Conservation (phyloP, 2,113 vertebrate genomes). For the Rissa tridactyla region DNA sequence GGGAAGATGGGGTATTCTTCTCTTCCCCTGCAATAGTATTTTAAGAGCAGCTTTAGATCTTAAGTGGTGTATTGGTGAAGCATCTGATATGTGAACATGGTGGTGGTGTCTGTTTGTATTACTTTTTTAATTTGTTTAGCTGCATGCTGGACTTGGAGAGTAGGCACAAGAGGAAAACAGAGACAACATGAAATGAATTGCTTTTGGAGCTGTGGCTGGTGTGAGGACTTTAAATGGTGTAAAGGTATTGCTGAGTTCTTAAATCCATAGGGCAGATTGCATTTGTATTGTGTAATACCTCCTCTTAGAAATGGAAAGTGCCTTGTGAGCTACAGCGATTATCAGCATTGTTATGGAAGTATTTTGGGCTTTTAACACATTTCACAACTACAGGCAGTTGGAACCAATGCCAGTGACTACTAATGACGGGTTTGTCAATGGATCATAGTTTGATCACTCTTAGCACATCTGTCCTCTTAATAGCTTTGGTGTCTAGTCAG, state of each 20-base stretch:
- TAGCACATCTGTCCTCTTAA: neutral
- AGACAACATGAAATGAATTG: neutral
- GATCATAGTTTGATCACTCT: neutral
- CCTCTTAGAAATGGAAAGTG: slow-evolving; percentile 29
- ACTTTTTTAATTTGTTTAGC: neutral
- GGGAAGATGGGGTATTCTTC: neutral
- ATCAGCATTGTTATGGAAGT: neutral
- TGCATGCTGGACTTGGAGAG: neutral
- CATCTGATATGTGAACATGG: neutral
- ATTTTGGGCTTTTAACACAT: neutral
- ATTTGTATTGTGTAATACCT: slow-evolving; percentile 13
- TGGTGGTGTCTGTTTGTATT: neutral
- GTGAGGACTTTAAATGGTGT: neutral
- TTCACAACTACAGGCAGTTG: neutral
- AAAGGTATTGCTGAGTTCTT: neutral
- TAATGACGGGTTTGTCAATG: neutral
- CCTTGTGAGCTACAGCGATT: neutral
- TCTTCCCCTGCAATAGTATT: neutral
- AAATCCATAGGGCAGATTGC: neutral
- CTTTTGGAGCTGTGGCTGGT: neutral
- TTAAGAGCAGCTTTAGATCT: neutral
- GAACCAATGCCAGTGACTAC: neutral
- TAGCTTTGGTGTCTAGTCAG: neutral
- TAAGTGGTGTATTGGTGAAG: neutral
- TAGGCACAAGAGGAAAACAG: neutral